phyloP scores from a whole-genome alignment of 2,797 vertebrate genomes.

The Microcaecilia unicolor region DNA sequence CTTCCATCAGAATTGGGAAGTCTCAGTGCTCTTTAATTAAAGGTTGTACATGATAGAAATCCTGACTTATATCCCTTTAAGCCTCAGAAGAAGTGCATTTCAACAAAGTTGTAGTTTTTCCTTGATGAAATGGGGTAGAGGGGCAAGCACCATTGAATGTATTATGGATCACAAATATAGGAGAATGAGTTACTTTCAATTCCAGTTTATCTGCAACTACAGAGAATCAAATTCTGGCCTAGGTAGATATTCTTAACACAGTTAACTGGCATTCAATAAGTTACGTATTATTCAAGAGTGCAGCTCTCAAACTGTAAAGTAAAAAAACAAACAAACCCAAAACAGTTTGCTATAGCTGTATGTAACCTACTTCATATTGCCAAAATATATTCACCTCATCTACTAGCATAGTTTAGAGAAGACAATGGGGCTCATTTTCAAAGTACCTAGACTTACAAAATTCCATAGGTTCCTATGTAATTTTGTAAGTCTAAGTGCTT shows the following conservation, averaged over 20 bases:
- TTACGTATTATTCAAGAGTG: conserved; percentile 32
- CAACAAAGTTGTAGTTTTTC: too few species aligned
- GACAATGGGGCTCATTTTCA: too few species aligned
- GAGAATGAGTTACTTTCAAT: conserved; percentile 41
- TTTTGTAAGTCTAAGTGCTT: too few species aligned
- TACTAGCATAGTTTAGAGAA: conserved; percentile 26
- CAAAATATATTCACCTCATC: conserved; percentile 29
- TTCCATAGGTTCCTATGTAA: too few species aligned
- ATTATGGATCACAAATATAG: conserved; percentile 29
- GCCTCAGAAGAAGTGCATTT: too few species aligned
- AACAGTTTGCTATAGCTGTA: conserved; percentile 27
- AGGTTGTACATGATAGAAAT: too few species aligned
- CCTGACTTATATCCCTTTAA: too few species aligned
- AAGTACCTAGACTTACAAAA: too few species aligned
- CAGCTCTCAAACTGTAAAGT: conserved; percentile 3
- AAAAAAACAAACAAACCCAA: too few species aligned
- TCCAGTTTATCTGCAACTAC: conserved; percentile 33
- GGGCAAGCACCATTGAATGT: conserved; percentile 23
- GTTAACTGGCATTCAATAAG: conserved; percentile 46
- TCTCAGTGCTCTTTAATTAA: too few species aligned
- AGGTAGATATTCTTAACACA: conserved; percentile 42
- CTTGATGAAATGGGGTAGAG: conserved; percentile 1
- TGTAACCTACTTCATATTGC: conserved; percentile 19
- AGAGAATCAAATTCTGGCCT: conserved; percentile 31
- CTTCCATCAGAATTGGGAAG: too few species aligned